Percentiles rank a stretch among this genome's conserved stretches.
phyloP scores from a whole-genome alignment of 1,140 invertebrate genomes.

The Lerema accius region DNA sequence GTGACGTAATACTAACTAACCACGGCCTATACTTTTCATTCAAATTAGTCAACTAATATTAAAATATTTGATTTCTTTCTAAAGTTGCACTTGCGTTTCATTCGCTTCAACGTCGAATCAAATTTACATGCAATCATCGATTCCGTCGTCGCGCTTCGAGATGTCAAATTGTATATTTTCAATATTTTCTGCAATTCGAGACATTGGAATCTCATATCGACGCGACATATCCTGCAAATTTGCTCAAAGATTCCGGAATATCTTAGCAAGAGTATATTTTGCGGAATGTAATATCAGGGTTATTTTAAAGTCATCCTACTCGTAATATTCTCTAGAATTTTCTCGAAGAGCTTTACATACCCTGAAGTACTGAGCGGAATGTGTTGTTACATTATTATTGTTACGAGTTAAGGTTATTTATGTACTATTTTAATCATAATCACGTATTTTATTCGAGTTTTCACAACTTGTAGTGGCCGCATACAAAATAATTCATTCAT shows the following conservation, averaged over 20 bases:
- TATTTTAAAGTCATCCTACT: conserved; percentile 6
- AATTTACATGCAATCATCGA: conserved; percentile 10
- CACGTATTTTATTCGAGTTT: too few relatives aligned
- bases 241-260: conserved; percentile 18
- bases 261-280: conserved; percentile 15
- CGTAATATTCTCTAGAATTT: neutral
- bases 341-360: neutral
- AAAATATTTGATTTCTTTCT: neutral
- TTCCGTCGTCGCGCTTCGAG: neutral
- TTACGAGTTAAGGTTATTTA: too few relatives aligned
- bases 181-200: conserved; percentile 23
- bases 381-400: too few relatives aligned
- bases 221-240: conserved; percentile 21
- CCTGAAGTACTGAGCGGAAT: too few relatives aligned
- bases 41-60: too few relatives aligned
- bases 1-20: too few relatives aligned
- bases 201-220: conserved; percentile 28
- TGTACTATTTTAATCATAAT: too few relatives aligned
- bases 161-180: conserved; percentile 26
- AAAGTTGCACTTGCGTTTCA: neutral
- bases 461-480: too few relatives aligned
- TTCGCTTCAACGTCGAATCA: conserved; percentile 11
- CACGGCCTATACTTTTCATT: too few relatives aligned
- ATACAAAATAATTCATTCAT: too few relatives aligned
- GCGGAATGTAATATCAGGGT: conserved; percentile 10